phyloP scores from a whole-genome alignment of 2,888 invertebrate genomes.

The Vannuccia rotundouncinata region DNA sequence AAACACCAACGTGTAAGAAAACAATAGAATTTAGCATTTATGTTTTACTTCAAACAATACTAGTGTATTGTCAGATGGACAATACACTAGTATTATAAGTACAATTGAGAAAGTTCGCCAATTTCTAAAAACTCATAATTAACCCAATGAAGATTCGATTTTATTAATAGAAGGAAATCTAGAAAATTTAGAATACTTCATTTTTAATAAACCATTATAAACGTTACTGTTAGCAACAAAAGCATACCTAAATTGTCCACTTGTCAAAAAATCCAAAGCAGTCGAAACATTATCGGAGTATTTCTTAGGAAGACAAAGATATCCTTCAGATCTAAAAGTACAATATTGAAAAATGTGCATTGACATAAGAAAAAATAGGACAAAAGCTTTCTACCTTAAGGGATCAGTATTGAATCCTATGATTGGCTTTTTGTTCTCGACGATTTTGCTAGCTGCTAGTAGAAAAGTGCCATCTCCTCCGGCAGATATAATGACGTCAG shows the following conservation, averaged over 20 bases:
- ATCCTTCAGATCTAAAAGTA: slow-evolving; percentile 72
- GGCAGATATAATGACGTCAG: slow-evolving; percentile 65
- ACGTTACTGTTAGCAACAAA: not conserved
- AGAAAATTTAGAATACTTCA: not conserved
- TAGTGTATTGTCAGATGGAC: no score
- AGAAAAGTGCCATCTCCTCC: slow-evolving; percentile 97
- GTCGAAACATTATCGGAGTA: slow-evolving; percentile 73
- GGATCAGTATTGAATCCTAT: slow-evolving; percentile 95
- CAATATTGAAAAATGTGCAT: slow-evolving; percentile 40
- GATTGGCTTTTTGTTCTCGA: slow-evolving; percentile 73
- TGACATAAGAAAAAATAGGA: not conserved
- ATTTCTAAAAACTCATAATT: no score
- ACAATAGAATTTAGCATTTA: no score
- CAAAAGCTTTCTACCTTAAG: slow-evolving; percentile 56
- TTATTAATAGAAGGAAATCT: no score
- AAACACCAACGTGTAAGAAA: no score
- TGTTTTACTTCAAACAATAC: no score
- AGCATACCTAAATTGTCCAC: slow-evolving; percentile 63
- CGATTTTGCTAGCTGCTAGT: slow-evolving; percentile 77
- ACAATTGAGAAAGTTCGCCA: no score
- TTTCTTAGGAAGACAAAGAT: slow-evolving; percentile 77
- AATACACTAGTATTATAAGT: no score
- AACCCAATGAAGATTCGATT: no score
- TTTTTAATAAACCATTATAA: no score
- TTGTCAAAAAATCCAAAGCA: slow-evolving; percentile 70